Percentiles rank a stretch among this genome's conserved stretches.
Evolutionary conservation across 2,888 invertebrate genomes (phyloP).

Genomic region (Drosophila meridionalis): DNA sequence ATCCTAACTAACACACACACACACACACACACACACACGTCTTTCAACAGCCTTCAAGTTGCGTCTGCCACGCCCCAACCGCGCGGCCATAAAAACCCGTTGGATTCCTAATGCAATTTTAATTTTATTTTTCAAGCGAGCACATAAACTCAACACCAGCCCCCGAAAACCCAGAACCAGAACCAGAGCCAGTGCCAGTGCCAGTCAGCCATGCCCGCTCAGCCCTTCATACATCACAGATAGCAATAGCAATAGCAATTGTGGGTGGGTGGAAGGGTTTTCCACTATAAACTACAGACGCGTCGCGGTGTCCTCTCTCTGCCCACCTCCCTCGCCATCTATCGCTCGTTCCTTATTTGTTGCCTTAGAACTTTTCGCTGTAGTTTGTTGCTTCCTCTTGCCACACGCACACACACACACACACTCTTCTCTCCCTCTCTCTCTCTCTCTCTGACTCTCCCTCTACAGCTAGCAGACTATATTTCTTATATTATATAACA

Average conservation of each 20-base stretch:
- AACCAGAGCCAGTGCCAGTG: neutral
- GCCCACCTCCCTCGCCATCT: neutral
- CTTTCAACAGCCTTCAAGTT: conserved; percentile 76
- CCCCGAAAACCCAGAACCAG: neutral
- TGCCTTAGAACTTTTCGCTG: conserved; percentile 50
- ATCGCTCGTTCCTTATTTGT: conserved; percentile 10
- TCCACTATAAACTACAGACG: conserved; percentile 60
- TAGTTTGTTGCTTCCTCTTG: conserved; percentile 45
- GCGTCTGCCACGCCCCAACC: conserved; percentile 42
- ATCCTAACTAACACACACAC: conserved; percentile 7
- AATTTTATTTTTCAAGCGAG: conserved; percentile 79
- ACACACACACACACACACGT: conserved; percentile 15
- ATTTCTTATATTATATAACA: conserved; percentile 82
- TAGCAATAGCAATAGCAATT: conserved; percentile 23
- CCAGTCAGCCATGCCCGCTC: neutral
- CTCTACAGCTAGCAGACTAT: conserved; percentile 41
- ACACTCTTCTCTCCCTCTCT: conserved; percentile 10
- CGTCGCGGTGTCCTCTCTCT: conserved; percentile 1
- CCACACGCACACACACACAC: neutral
- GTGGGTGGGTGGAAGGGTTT: conserved; percentile 16
- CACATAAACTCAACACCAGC: conserved; percentile 69
- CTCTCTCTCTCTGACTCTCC: neutral
- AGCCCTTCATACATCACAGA: conserved; percentile 15
- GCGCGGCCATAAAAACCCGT: conserved; percentile 62
- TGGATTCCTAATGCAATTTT: conserved; percentile 80